These are phyloP conservation scores for Gryllus bimaculatus DNA, from an alignment of 1,140 invertebrate species.

Conservation along the genomic window DNA sequence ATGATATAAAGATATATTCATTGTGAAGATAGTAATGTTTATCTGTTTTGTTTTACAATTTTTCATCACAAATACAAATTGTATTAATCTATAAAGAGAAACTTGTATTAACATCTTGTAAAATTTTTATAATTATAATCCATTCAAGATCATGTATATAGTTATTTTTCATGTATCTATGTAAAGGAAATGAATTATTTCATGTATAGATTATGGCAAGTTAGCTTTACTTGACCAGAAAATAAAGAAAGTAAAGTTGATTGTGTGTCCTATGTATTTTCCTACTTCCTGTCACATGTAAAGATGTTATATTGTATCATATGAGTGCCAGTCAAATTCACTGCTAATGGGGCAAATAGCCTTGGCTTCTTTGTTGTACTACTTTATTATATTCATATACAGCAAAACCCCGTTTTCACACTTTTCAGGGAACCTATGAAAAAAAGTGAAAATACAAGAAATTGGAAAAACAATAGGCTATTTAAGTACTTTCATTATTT, in stretches of 20 bases:
- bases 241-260: not conserved
- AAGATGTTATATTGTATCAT: too few relatives aligned
- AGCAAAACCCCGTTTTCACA: too few relatives aligned
- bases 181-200: conserved; percentile 10
- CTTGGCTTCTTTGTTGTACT: too few relatives aligned
- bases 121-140: conserved; percentile 12
- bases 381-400: too few relatives aligned
- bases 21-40: not conserved
- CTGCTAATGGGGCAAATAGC: too few relatives aligned
- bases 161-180: conserved; percentile 16
- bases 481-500: too few relatives aligned
- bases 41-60: not conserved
- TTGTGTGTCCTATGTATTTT: not conserved
- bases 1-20: not conserved
- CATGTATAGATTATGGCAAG: conserved; percentile 9
- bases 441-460: too few relatives aligned
- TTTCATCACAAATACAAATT: not conserved
- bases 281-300: not conserved
- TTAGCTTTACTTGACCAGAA: not conserved
- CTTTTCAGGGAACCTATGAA: too few relatives aligned
- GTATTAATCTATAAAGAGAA: not conserved
- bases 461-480: too few relatives aligned
- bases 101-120: not conserved
- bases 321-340: too few relatives aligned
- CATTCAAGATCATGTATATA: conserved; percentile 13